These are phyloP conservation scores for Labeo catla DNA, from an alignment of 2,113 vertebrate species.

Conservation along the genomic window DNA sequence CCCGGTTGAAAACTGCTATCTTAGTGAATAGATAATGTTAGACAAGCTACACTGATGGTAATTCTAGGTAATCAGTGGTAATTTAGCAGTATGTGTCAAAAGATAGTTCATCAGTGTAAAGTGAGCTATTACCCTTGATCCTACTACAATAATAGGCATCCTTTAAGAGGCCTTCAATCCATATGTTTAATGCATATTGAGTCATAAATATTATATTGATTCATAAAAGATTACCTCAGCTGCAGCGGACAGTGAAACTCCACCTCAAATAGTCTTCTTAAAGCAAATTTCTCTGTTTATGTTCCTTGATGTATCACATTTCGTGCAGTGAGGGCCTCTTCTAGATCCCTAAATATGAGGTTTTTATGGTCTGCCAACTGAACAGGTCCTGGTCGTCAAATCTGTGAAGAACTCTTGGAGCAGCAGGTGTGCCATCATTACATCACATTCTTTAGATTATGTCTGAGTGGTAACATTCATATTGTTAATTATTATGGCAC, in stretches of 20 bases:
- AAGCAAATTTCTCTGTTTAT: not conserved
- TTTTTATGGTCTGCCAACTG: not conserved
- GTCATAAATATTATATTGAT: not conserved
- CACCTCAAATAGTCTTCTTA: not conserved
- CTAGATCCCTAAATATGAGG: conserved; percentile 32
- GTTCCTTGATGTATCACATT: conserved; percentile 5
- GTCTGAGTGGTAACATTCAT: not conserved
- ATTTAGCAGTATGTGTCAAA: not conserved
- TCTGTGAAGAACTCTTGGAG: conserved; percentile 18
- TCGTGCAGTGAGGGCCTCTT: conserved; percentile 37
- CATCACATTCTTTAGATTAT: conserved; percentile 6
- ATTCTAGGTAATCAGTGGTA: not conserved
- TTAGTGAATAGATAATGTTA: not conserved
- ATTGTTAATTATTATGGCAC: conserved; percentile 1
- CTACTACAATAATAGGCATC: not conserved
- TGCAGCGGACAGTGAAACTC: not conserved
- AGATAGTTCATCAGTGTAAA: not conserved
- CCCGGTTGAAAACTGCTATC: not conserved
- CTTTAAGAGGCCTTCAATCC: not conserved
- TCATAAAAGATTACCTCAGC: not conserved
- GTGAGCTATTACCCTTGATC: conserved; percentile 15
- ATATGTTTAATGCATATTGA: not conserved
- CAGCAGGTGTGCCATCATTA: conserved; percentile 10
- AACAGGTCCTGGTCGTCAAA: conserved; percentile 42
- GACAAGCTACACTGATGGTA: not conserved